phyloP scores from a whole-genome alignment of 2,797 vertebrate genomes.

The Diplodus sargus region DNA sequence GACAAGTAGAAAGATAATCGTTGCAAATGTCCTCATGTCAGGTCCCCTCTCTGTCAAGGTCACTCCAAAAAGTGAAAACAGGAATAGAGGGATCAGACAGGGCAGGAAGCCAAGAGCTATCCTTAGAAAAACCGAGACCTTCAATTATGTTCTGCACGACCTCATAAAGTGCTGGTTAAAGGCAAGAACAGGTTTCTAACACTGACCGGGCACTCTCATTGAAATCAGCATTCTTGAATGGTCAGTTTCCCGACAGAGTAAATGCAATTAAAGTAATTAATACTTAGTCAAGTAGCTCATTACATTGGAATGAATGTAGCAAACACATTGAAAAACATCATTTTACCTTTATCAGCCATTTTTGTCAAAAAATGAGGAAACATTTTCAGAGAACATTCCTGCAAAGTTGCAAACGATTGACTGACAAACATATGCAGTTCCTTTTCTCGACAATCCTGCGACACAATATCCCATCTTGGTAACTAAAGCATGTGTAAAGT shows the following conservation, averaged over 20 bases:
- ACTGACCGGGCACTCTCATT: neutral
- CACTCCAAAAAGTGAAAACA: slow-evolving; percentile 57
- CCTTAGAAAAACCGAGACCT: slow-evolving; percentile 58
- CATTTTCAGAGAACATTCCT: neutral
- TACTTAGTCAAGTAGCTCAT: neutral
- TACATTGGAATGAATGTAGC: neutral
- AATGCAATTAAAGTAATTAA: neutral
- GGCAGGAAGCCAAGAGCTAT: slow-evolving; percentile 50
- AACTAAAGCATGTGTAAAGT: no score
- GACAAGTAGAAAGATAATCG: slow-evolving; percentile 2
- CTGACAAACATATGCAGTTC: neutral
- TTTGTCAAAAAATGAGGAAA: neutral
- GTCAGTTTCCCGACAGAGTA: neutral
- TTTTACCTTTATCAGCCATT: neutral
- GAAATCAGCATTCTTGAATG: slow-evolving; percentile 1
- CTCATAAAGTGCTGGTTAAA: slow-evolving; percentile 55
- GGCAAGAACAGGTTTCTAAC: slow-evolving; percentile 39
- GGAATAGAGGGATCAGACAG: slow-evolving; percentile 36
- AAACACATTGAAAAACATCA: neutral
- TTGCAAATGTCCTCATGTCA: neutral
- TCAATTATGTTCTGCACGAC: slow-evolving; percentile 54
- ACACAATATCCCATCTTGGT: no score
- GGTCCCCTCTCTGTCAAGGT: slow-evolving; percentile 25
- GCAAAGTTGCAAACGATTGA: neutral
- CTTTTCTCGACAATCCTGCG: neutral